Percentiles rank a stretch among this genome's conserved stretches.
These are phyloP conservation scores for Otolemur crassicaudatus DNA, from an alignment of 2,797 vertebrate species.

Conservation along the genomic window DNA sequence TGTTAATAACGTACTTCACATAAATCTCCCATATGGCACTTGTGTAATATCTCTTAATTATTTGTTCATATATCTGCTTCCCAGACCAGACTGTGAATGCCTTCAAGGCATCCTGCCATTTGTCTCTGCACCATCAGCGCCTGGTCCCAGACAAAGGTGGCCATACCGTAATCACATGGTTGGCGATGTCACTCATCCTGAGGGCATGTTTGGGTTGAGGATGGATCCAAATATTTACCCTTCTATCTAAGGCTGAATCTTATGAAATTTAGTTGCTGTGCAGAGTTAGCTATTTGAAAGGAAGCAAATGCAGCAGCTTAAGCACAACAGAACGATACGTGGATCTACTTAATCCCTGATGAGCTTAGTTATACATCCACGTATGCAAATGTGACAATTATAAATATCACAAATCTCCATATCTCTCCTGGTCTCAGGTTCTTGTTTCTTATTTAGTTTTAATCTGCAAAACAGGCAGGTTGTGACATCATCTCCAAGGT, in stretches of 20 bases:
- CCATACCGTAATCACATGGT: not conserved
- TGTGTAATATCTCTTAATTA: constrained; percentile 50
- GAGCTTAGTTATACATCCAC: not conserved
- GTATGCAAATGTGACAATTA: not conserved
- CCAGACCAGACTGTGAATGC: not conserved
- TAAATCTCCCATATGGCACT: constrained; percentile 20
- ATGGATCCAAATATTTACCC: constrained; percentile 19
- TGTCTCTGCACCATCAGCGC: not conserved
- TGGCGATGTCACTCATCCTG: not conserved
- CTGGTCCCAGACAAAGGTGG: constrained; percentile 40
- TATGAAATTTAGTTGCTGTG: not conserved
- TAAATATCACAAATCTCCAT: not conserved
- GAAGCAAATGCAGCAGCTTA: not conserved
- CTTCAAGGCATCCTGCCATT: not conserved
- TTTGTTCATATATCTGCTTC: constrained; percentile 28
- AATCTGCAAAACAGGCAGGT: constrained; percentile 10
- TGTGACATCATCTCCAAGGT: not conserved
- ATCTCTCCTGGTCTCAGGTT: not conserved
- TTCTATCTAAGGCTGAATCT: not conserved
- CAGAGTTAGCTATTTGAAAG: not conserved
- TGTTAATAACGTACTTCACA: constrained; percentile 26
- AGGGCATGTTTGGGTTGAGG: constrained; percentile 16
- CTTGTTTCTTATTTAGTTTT: not conserved
- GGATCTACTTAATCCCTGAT: not conserved
- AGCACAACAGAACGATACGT: not conserved